These are phyloP conservation scores for Metopia argyrocephala DNA, from an alignment of 2,888 invertebrate genomes.

Conservation along the genomic window DNA sequence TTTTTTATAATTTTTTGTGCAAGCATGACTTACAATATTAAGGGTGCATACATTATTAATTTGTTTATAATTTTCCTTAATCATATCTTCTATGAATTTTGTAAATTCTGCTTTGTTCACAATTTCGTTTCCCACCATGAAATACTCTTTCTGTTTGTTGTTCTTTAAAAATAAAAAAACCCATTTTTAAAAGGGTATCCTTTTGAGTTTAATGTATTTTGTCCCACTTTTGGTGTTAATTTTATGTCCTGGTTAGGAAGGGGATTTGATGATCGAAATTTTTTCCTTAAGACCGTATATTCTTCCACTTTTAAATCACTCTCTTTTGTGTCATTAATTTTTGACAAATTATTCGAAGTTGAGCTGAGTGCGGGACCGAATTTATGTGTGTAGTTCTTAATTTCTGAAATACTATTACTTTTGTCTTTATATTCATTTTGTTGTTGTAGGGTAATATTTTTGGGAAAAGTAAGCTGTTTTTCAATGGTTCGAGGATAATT, in stretches of 20 bases:
- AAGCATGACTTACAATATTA: not conserved
- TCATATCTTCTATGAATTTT: not conserved
- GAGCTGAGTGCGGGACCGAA: too few species aligned
- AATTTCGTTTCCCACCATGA: not conserved
- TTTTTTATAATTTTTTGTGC: not conserved
- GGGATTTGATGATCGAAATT: not conserved
- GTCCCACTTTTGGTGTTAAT: too few species aligned
- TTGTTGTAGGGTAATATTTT: too few species aligned
- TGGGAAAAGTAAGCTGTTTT: too few species aligned
- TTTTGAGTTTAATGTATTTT: too few species aligned
- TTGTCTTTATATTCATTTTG: too few species aligned
- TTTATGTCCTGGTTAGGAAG: not conserved
- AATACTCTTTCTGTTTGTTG: not conserved
- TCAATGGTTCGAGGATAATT: too few species aligned
- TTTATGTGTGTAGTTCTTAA: too few species aligned
- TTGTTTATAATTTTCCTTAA: not conserved
- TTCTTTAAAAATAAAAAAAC: not conserved
- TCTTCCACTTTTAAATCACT: not conserved
- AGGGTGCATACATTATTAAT: slow-evolving; percentile 16
- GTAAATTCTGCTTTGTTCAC: not conserved
- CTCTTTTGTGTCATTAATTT: too few species aligned
- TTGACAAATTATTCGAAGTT: too few species aligned
- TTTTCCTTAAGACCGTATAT: not conserved
- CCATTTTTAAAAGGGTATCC: not conserved
- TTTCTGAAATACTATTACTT: too few species aligned